Evolutionary conservation across 35 echinoderm and acorn worm species (phyloP), one percentile per base, ranked within the genome.

Genomic region (Ophiothrix spiculata): DNA sequence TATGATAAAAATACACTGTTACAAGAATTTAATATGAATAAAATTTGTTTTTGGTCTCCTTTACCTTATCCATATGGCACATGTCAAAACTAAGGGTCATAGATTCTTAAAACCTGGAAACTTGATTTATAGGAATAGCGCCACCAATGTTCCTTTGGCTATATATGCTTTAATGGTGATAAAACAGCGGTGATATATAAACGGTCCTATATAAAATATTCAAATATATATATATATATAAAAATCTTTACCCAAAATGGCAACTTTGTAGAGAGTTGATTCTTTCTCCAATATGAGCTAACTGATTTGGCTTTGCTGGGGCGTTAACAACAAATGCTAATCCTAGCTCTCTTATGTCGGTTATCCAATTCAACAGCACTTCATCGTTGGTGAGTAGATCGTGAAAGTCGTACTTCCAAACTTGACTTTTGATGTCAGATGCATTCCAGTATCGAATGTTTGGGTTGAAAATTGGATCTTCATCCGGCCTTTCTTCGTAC

Each of bases 301-400:
- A 56, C 80, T 92, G 83, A 4, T 84, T 79, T 79, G 82, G 79
- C 32, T 76, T 76, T 39, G 37, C 82, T 0, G 64, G 38, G 0
- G 37, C 84, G 8, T 40, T 75, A 17, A 81, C 42, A 56, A 92
- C 41, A 35, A 92, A 32, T 29, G 64, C 78, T 37, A 92, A 87
- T n/a, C 90, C 90, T 25, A 69, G 25, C 21, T 73, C 86, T 76
- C 89, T 93, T 80, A 93, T 35, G 37, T 93, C 86, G 31, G 45
- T 17, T 37, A 93, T 82, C 80, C 80, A 93, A 33, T 88, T 81
- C 31, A 84, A 85, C 0, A 93, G 17, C 2, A 37, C 87, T 73
- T 93, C 81, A 54, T 93, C 86, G 39, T 73, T 93, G 46, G 49
- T 77, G 23, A 86, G 33, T 17, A 93, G 37, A n/a, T 93, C 86